Evolutionary conservation across 2,113 vertebrate genomes (phyloP), one percentile per base, ranked within the genome.

Genomic region (Hyperopisus bebe): DNA sequence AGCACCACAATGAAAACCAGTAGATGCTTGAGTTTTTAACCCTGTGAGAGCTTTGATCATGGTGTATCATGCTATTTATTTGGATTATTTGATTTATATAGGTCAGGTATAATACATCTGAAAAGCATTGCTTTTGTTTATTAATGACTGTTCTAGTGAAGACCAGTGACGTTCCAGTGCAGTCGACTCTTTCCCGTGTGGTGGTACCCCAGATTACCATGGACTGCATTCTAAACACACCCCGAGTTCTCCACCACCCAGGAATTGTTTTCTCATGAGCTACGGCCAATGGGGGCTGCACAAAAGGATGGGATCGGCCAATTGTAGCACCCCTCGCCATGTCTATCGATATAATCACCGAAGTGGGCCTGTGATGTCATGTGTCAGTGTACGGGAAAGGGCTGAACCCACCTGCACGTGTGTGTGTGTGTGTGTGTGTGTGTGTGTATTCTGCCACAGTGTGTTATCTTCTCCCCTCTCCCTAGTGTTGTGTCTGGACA

Each of bases 401-500:
- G 35, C 74, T 42, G 74, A 19, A 80, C 31, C 15, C 35, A 80
- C 74, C 1, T 35, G 35, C 70, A 77, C 0, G 10, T 46, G 82
- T 84, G 53, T 19, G 82, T 84, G n/a, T 83, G 39, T 88, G 85
- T 35, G 46, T 51, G 17, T 86, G 53, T 39, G 44, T 85, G 31
- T 55, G 15, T 48, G 84, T 86, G 47, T 50, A 11, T 53, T 10
- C 47, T 85, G 42, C 42, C 46, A 50, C 46, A 50, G 46, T 35
- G 84, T 31, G 85, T 88, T 66, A 46, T 58, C 35, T n/a, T 46
- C 19, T 39, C 51, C 21, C 17, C 35, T n/a, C 7, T 42, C 39
- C 39, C 42, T 11, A 35, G 3, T 88, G 51, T 88, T 88, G 86
- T 62, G 86, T 88, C 86, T 88, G 86, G 31, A 88, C 35, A 19